Evolutionary conservation across 2,113 vertebrate genomes (phyloP), one percentile per base, ranked within the genome.

Genomic region (Semicossyphus pulcher): DNA sequence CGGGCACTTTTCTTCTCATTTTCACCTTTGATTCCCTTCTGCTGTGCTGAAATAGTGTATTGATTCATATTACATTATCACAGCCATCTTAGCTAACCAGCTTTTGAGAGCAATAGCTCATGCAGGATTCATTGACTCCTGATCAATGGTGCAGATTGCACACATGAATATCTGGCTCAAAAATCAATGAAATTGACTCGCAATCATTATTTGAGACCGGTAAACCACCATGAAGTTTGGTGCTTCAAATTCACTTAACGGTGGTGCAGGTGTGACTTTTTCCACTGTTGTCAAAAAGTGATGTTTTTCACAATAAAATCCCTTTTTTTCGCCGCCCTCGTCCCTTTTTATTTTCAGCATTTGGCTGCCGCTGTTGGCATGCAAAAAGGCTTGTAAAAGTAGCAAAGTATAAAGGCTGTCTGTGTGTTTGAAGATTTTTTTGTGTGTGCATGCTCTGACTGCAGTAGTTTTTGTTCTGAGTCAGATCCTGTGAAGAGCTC

Each of bases 401-500:
- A 31, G 1, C n/a, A 45, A 58, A 47, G 34, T 10, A 48, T 4
- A 29, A 53, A 21, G 29, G 20, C 21, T 48, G 10, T 42, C 28
- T 4, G 16, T 25, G 31, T 10, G 8, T 29, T 20, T 56, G 14
- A 44, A 44, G 41, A 9, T 20, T 7, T 44, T 52, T 48, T 9
- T 48, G 47, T 9, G 39, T 81, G 37, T 51, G 62, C 41, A 51
- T 78, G 74, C 69, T 45, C 34, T 59, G 58, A 78, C 74, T 76
- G 80, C 72, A 78, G 39, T 52, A 76, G 85, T 80, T 48, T 70
- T 88, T 44, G 41, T 44, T 44, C 68, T 73, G 72, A 84, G 79
- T 88, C 80, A 86, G 74, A 86, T 88, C 81, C 78, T 80, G 76
- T 70, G 70, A 86, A 77, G 53, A 81, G 69, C 80, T 80, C 9